Evolutionary conservation across 2,888 invertebrate species (phyloP).

Genomic region (Microchrysa polita): DNA sequence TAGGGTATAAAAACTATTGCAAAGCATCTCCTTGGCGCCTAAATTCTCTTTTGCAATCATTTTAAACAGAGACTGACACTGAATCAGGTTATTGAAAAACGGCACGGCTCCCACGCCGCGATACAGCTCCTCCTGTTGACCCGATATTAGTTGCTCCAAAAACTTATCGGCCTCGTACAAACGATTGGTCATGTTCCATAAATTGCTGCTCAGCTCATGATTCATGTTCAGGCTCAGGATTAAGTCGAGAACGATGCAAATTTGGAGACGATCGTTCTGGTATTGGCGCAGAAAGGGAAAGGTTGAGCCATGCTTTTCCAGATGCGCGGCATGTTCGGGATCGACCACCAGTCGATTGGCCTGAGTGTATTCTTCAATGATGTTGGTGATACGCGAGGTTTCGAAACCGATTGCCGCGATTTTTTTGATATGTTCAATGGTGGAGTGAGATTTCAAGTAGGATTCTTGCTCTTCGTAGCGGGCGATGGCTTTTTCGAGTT

Average conservation of each 20-base stretch:
- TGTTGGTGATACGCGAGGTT: conserved; percentile 70
- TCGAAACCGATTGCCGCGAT: conserved; percentile 70
- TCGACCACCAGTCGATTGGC: conserved; percentile 57
- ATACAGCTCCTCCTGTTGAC: conserved; percentile 9
- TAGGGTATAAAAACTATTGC: conserved; percentile 56
- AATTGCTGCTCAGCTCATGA: conserved; percentile 60
- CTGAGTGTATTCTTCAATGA: conserved; percentile 69
- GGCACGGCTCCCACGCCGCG: conserved; percentile 57
- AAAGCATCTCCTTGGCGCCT: conserved; percentile 56
- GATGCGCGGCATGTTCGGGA: conserved; percentile 54
- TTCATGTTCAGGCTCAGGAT: conserved; percentile 60
- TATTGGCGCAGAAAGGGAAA: conserved; percentile 59
- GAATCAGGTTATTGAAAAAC: conserved; percentile 48
- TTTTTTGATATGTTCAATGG: conserved; percentile 65
- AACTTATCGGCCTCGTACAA: conserved; percentile 51
- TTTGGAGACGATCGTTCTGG: conserved; percentile 57
- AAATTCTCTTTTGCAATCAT: conserved; percentile 56
- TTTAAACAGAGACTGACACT: conserved; percentile 44
- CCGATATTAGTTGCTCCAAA: conserved; percentile 3
- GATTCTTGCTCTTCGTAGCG: conserved; percentile 58
- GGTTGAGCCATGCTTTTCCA: conserved; percentile 56
- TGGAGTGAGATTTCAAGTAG: conserved; percentile 48
- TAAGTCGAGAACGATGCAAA: conserved; percentile 60
- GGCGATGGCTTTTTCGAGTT: conserved; percentile 58
- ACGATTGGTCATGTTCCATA: conserved; percentile 59